These are phyloP conservation scores for Rynchops niger DNA, from an alignment of 2,113 vertebrate genomes.

Conservation along the genomic window DNA sequence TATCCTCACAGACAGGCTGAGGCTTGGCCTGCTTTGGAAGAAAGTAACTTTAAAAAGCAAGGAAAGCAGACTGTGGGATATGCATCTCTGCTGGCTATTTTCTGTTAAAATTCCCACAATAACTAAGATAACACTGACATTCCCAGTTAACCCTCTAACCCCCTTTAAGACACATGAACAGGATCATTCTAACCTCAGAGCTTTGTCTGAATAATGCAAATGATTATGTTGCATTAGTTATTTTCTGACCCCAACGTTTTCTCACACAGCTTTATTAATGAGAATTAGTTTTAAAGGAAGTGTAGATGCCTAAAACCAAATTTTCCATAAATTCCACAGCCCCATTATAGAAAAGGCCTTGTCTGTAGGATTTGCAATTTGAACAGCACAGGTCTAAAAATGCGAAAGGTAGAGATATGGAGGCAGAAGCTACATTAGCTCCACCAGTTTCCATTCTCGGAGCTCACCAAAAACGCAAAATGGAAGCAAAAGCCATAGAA, in stretches of 20 bases:
- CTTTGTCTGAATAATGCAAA: not conserved
- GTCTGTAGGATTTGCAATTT: not conserved
- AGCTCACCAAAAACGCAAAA: not conserved
- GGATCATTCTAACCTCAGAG: not conserved
- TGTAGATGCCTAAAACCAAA: not conserved
- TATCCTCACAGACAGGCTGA: not conserved
- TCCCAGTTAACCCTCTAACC: not conserved
- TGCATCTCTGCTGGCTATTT: not conserved
- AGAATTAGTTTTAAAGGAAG: not conserved
- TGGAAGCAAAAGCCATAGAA: not conserved
- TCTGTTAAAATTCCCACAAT: not conserved
- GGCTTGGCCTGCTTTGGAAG: conserved; percentile 9
- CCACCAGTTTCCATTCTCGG: not conserved
- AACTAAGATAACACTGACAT: not conserved
- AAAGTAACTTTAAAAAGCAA: conserved; percentile 35
- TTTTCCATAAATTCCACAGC: not conserved
- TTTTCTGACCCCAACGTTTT: not conserved
- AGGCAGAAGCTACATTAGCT: not conserved
- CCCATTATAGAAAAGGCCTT: not conserved
- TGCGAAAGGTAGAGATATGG: not conserved
- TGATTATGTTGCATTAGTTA: not conserved
- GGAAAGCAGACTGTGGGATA: not conserved
- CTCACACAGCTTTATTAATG: not conserved
- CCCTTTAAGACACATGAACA: not conserved
- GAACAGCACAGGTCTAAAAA: not conserved